Conservation (phyloP, 2,888 invertebrate species). For the Zygogramma bicolorata region DNA sequence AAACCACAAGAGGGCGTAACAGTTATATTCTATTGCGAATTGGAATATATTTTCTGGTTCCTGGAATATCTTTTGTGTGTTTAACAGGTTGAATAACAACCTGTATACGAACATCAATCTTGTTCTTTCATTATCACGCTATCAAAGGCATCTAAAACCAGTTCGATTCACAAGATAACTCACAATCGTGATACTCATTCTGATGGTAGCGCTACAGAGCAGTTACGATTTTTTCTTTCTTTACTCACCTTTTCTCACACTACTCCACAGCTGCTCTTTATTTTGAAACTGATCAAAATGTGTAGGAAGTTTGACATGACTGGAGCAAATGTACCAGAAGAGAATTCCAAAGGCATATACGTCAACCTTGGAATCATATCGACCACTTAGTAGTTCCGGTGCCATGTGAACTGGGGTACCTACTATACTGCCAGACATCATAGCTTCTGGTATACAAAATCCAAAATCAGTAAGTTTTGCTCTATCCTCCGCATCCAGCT, state of each 20-base stretch:
- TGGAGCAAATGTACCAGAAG: conserved; percentile 92
- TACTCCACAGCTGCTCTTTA: conserved; percentile 88
- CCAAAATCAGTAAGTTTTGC: conserved; percentile 90
- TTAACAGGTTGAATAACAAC: no score
- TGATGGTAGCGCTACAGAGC: no score
- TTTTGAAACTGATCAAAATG: conserved; percentile 87
- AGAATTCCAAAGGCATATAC: conserved; percentile 92
- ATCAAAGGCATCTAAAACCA: no score
- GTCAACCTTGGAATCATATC: conserved; percentile 86
- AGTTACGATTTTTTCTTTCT: background rate
- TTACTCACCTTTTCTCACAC: conserved; percentile 80
- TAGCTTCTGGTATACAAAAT: conserved; percentile 90
- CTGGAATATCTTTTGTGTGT: no score
- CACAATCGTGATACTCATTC: no score
- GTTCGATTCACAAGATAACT: no score
- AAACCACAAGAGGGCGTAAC: no score
- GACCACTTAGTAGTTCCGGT: conserved; percentile 85
- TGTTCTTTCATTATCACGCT: no score
- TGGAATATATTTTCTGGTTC: no score
- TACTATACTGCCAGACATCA: conserved; percentile 91
- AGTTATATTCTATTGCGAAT: no score
- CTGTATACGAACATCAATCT: no score
- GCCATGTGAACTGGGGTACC: conserved; percentile 94
- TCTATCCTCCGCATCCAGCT: conserved; percentile 78
- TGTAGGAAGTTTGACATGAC: conserved; percentile 81